Percentiles rank a stretch among this genome's conserved stretches.
Evolutionary conservation across 2,113 vertebrate genomes (phyloP).

Genomic region (Bujurquina vittata): DNA sequence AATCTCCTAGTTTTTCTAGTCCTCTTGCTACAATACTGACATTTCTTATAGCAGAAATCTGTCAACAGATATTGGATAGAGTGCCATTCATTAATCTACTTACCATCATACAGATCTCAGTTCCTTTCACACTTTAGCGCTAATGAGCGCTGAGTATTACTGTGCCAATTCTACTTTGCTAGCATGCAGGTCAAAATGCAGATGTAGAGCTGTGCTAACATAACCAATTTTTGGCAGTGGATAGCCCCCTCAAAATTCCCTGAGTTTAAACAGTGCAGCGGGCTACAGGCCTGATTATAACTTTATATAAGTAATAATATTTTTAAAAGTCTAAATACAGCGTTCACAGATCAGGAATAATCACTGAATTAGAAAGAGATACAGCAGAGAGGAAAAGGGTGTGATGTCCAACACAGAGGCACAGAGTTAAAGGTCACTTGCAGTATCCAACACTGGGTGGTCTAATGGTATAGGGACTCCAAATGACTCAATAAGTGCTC

Average conservation of each 20-base stretch:
- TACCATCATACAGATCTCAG: background rate
- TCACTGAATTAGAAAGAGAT: slow-evolving; percentile 11
- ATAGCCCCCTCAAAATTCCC: background rate
- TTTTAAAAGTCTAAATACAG: background rate
- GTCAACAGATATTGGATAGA: background rate
- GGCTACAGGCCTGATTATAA: background rate
- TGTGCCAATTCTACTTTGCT: background rate
- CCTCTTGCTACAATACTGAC: background rate
- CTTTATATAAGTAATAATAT: background rate
- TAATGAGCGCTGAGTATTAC: background rate
- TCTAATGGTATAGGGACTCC: slow-evolving; percentile 18
- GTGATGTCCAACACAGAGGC: slow-evolving; percentile 7
- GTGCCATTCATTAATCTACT: background rate
- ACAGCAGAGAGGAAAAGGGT: slow-evolving; percentile 8
- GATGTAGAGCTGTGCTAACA: background rate
- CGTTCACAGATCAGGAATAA: background rate
- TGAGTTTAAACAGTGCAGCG: background rate
- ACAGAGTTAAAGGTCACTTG: background rate
- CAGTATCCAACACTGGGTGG: slow-evolving; percentile 32
- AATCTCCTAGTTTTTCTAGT: background rate
- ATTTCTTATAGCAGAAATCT: background rate
- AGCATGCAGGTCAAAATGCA: background rate
- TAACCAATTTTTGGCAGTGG: background rate
- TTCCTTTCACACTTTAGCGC: background rate
- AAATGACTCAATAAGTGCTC: slow-evolving; percentile 52